These are phyloP conservation scores for Dysmachus trigonus DNA, from an alignment of 2,888 invertebrate species.

Conservation along the genomic window DNA sequence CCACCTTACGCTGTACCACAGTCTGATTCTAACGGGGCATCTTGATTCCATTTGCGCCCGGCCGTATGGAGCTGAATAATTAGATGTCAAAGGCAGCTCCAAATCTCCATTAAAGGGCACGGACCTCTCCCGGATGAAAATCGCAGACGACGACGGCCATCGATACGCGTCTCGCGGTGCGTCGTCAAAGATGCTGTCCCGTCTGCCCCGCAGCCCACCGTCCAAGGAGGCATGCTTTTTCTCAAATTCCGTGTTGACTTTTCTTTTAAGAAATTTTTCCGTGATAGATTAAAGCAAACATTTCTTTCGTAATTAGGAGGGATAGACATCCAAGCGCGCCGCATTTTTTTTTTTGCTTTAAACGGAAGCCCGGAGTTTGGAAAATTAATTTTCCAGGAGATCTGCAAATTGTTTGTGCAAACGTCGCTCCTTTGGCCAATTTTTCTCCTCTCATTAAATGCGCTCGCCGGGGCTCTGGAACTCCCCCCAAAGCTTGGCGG, in stretches of 20 bases:
- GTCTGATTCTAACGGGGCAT: neutral
- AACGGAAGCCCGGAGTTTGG: constrained; percentile 17
- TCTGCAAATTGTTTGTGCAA: constrained; percentile 39
- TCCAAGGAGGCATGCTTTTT: neutral
- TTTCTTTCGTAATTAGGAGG: constrained; percentile 35
- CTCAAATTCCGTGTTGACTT: constrained; percentile 29
- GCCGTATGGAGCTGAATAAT: neutral
- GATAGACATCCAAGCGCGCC: neutral
- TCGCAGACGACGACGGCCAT: neutral
- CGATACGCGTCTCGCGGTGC: neutral
- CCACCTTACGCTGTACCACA: neutral
- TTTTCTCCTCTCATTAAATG: constrained; percentile 43
- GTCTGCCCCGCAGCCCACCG: neutral
- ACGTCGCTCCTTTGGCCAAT: constrained; percentile 34
- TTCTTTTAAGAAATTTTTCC: neutral
- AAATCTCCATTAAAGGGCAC: constrained; percentile 6
- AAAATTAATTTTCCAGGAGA: constrained; percentile 41
- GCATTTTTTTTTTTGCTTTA: neutral
- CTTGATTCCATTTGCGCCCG: neutral
- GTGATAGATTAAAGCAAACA: constrained; percentile 41
- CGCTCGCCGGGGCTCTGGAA: constrained; percentile 14
- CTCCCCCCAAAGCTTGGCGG: neutral
- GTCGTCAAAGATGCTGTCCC: neutral
- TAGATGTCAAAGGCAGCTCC: constrained; percentile 24
- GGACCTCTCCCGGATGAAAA: neutral